Evolutionary conservation across 2,888 invertebrate genomes (phyloP).

Genomic region (Mongoloraphidia duomilia): DNA sequence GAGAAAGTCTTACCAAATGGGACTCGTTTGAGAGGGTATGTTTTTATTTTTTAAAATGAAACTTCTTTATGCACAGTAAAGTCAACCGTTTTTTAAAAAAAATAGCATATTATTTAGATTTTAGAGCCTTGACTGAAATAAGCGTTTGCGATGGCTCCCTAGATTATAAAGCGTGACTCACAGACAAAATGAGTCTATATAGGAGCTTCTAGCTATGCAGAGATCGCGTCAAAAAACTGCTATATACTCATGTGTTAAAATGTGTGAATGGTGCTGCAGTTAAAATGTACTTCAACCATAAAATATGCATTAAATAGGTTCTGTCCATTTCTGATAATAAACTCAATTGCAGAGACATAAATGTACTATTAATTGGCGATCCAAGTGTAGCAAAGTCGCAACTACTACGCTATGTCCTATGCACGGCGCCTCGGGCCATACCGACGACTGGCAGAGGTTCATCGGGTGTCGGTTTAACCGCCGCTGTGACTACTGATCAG

Average conservation of each 20-base stretch:
- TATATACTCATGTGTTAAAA: not conserved
- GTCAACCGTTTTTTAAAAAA: not conserved
- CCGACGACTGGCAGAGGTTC: conserved; percentile 96
- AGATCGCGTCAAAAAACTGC: too few relatives aligned
- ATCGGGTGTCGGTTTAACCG: conserved; percentile 96
- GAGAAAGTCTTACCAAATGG: conserved; percentile 90
- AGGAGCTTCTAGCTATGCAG: too few relatives aligned
- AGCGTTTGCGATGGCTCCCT: too few relatives aligned
- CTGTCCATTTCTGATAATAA: conserved; percentile 4
- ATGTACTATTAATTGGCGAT: conserved; percentile 90
- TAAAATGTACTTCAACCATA: too few relatives aligned
- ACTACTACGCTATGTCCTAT: conserved; percentile 79
- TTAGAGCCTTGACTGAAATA: too few relatives aligned
- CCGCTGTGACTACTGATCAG: conserved; percentile 91
- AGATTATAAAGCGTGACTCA: too few relatives aligned
- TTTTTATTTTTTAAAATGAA: conserved; percentile 1
- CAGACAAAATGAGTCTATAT: not conserved
- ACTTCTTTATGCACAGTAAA: not conserved
- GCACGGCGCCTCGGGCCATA: conserved; percentile 90
- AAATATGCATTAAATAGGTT: too few relatives aligned
- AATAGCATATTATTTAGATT: too few relatives aligned
- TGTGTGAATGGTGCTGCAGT: conserved; percentile 1
- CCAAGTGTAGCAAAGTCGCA: conserved; percentile 99
- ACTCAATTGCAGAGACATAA: conserved; percentile 47
- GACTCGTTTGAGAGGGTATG: conserved; percentile 73